phyloP scores from a whole-genome alignment of 1,140 invertebrate genomes.

The Drosophila aff. region DNA sequence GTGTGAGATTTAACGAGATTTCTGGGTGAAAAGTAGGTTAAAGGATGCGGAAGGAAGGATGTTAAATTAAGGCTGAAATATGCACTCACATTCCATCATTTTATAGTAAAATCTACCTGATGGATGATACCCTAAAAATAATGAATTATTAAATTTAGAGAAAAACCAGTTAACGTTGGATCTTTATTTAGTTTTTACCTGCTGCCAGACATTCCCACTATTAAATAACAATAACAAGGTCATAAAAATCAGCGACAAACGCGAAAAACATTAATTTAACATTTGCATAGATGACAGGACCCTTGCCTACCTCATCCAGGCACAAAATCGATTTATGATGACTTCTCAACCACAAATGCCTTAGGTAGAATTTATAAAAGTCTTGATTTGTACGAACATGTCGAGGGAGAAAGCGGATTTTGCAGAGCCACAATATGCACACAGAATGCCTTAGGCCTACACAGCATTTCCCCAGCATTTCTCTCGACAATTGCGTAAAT shows the following conservation, averaged over 20 bases:
- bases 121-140: too few species aligned
- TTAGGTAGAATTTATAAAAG: conserved; percentile 36
- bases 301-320: too few species aligned
- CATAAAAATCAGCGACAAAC: conserved; percentile 72
- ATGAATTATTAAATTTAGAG: background rate
- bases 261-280: conserved; percentile 61
- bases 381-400: conserved; percentile 16
- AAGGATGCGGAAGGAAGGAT: background rate
- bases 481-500: conserved; percentile 60
- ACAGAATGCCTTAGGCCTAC: background rate
- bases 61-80: background rate
- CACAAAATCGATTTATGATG: conserved; percentile 72
- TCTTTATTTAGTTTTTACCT: conserved; percentile 21
- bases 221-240: conserved; percentile 68
- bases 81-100: rapidly evolving
- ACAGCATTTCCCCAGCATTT: conserved; percentile 3
- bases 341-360: conserved; percentile 60
- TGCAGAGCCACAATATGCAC: background rate
- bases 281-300: conserved; percentile 57
- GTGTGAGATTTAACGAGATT: conserved; percentile 62
- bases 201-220: conserved; percentile 13
- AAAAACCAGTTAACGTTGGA: background rate
- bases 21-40: conserved; percentile 4
- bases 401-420: background rate
- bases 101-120: background rate